Base-by-base conservation (phyloP, 2,888 invertebrate species). In the Tiphia femorata region DNA sequence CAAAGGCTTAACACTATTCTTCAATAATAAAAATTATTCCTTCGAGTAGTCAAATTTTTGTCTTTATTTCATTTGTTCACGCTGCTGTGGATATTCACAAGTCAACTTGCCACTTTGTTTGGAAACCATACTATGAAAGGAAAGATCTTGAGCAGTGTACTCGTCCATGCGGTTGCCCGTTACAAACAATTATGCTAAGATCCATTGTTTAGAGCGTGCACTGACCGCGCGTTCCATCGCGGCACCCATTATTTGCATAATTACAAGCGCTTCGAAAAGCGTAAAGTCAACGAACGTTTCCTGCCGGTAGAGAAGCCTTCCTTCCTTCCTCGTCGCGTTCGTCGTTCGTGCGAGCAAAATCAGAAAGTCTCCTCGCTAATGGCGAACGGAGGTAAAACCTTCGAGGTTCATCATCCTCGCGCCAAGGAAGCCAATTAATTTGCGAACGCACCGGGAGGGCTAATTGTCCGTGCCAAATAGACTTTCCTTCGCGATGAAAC, bases 401-500 rank as follows among this genome's bases (percentile, higher is more conserved):
- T 35, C 46, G 49, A 33, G 23, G 57, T 63, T 51, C 58, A 46
- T 67, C 60, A 64, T 19, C 25, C 46, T 52, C 35, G 17, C 35
- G 25, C 38, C 35, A 29, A 51, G 19, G 16, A 41, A 6, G 20
- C n/a, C 59, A 51, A 48, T 52, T 58, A 40, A 17, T 46, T 30
- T 21, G 43, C 21, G 21, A n/a, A 27, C 42, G 42, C 35, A 41
- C 49, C 59, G 30, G 61, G 44, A 23, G 41, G 41, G 41, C 30
- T 59, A 65, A 66, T 65, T 58, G 50, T 49, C 40, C 54, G 19
- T 57, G 3, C 35, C 12, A n/a, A 40, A 33, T 38, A 37, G 23
- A 66, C 63, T 67, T 66, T 63, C 63, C 40, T 58, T 60, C 49
- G 27, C 40, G 21, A 57, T 50, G 49, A 46, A n/a, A 55, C 51